Conservation (phyloP, 1,140 invertebrate species). For the Muscidifurax raptorellus region DNA sequence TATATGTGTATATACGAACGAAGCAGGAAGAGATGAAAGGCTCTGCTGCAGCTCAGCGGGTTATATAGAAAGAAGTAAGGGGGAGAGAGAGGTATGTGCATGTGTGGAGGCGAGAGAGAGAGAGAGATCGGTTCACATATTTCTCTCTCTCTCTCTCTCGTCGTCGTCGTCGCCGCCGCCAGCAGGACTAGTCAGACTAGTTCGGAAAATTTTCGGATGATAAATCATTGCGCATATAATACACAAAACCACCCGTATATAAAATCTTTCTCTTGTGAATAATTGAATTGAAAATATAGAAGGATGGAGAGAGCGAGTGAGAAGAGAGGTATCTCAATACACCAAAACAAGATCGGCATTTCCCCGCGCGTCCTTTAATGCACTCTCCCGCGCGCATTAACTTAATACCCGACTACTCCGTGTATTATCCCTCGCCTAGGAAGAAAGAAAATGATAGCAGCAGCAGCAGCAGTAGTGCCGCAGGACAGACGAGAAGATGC, state of each 20-base stretch:
- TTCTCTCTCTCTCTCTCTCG: neutral
- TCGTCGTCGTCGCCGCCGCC: neutral
- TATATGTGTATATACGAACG: neutral
- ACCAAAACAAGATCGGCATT: constrained; percentile 17
- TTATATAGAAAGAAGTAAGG: neutral
- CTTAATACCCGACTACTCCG: neutral
- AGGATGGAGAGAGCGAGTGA: no score
- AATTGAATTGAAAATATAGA: neutral
- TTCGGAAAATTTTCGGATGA: constrained; percentile 23
- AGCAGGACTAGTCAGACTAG: constrained; percentile 26
- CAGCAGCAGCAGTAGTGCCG: neutral
- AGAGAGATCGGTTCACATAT: neutral
- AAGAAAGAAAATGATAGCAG: neutral
- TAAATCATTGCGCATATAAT: neutral
- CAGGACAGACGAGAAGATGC: neutral
- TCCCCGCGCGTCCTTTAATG: neutral
- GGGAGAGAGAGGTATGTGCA: neutral
- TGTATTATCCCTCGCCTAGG: neutral
- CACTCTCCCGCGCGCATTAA: constrained; percentile 14
- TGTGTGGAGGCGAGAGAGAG: neutral
- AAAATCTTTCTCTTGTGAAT: neutral
- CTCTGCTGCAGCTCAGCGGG: neutral
- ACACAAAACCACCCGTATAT: neutral
- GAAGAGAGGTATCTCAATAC: neutral
- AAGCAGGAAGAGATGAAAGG: constrained; percentile 22